Evolutionary conservation across 2,888 invertebrate species (phyloP).

Genomic region (Chouioia cunea): DNA sequence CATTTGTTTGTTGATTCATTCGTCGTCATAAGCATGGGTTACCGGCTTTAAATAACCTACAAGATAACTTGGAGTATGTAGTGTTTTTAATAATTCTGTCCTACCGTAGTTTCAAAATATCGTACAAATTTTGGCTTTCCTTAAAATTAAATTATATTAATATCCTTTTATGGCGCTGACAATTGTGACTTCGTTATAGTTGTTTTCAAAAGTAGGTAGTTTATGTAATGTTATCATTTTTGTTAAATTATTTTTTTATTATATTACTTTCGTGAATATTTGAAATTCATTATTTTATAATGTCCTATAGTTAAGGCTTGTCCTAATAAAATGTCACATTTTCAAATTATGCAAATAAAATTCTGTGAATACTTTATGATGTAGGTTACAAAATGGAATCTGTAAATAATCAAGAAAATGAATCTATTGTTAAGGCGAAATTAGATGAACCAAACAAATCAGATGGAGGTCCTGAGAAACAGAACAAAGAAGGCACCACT

Average conservation of each 20-base stretch:
- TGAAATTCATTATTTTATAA: too few relatives aligned
- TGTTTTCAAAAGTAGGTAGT: neutral
- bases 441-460: conserved; percentile 1
- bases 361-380: neutral
- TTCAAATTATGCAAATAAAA: neutral
- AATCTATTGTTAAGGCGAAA: conserved; percentile 7
- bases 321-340: too few relatives aligned
- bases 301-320: too few relatives aligned
- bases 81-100: neutral
- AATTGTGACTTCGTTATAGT: neutral
- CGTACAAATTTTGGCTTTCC: neutral
- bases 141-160: neutral
- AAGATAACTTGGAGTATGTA: conserved; percentile 1
- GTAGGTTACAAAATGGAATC: conserved; percentile 33
- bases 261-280: too few relatives aligned
- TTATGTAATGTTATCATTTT: neutral
- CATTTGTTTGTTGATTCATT: neutral
- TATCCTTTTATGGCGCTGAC: too few relatives aligned
- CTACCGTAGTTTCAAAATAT: neutral
- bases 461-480: conserved; percentile 11
- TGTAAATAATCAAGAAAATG: conserved; percentile 10
- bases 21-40: neutral
- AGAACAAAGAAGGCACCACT: neutral
- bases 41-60: conserved; percentile 39
- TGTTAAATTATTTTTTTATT: neutral